Base-by-base conservation (phyloP, 2,888 invertebrate genomes). In the Ophion obscuratus region DNA sequence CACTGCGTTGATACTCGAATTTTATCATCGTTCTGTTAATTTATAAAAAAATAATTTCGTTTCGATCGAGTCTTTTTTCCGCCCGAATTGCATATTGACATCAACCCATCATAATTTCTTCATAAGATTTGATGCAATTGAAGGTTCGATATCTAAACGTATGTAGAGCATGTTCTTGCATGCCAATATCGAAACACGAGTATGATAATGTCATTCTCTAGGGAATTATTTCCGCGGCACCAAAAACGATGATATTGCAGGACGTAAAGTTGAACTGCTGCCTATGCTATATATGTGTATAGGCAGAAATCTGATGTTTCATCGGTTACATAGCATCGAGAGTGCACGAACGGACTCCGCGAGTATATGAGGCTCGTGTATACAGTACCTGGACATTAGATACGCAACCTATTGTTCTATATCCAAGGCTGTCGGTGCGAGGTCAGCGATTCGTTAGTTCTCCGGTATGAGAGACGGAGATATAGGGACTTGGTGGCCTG, bases 371-470 rank as follows among this genome's bases (percentile, higher is more conserved):
- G 64, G 31, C 74, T 59, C 17, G 7, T 40, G 53, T 40, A 7
- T 27, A 27, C 62, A 36, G 44, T 47, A 67, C 44, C 44, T 75
- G 61, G 61, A 44, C 61, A 73, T 74, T 75, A 75, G 62, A 75
- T 59, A 61, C 62, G 62, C 68, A 47, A 57, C 61, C 85, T 57
- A 85, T 85, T 86, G 87, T 88, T 88, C 85, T 86, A 89, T 87
- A 88, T 89, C 87, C 85, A 87, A 86, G 81, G 85, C 87, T 88
- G 88, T 87, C 87, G 87, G 31, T 31, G 87, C 76, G 83, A 88
- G 84, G 75, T 76, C 85, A 81, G 84, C 86, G 85, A 88, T 87
- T 84, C 85, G 87, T 87, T 87, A 81, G 71, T 82, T 81, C 74
- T 76, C 36, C 24, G 47, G 61, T 14, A 73, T 53, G 62, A 66